phyloP scores from a whole-genome alignment of 2,113 vertebrate species.

The Cavia porcellus region DNA sequence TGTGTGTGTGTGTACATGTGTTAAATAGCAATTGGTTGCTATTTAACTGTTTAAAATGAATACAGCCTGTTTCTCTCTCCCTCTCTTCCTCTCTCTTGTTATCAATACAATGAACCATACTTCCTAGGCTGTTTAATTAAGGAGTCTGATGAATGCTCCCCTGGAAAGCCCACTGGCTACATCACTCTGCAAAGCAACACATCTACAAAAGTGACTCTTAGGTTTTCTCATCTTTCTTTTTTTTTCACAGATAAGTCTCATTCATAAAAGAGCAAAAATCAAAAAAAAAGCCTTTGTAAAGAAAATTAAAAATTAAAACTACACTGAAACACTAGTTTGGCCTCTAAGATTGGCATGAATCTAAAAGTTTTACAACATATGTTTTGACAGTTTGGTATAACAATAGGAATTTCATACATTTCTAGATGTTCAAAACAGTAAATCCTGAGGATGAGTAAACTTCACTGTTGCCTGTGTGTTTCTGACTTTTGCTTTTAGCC shows the following conservation, averaged over 20 bases:
- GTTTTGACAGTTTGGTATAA: neutral
- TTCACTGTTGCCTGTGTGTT: neutral
- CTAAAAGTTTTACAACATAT: neutral
- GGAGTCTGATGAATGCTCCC: neutral
- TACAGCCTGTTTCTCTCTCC: neutral
- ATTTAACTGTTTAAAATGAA: neutral
- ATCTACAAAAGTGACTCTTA: neutral
- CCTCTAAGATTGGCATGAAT: neutral
- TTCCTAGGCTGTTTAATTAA: neutral
- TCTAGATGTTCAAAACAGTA: neutral
- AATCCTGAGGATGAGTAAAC: neutral
- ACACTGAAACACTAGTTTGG: neutral
- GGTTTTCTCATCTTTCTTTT: neutral
- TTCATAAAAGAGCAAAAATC: neutral
- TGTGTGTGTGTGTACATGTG: neutral
- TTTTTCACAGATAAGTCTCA: neutral
- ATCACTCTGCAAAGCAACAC: conserved; percentile 5
- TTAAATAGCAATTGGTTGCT: neutral
- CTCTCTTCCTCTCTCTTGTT: neutral
- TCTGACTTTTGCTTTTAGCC: neutral
- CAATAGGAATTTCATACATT: neutral
- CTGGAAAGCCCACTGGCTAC: neutral
- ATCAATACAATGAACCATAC: neutral
- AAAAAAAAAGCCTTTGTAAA: neutral
- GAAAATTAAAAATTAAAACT: conserved; percentile 5